phyloP scores from a whole-genome alignment of 1,140 invertebrate genomes.

The Drosophila littoralis region DNA sequence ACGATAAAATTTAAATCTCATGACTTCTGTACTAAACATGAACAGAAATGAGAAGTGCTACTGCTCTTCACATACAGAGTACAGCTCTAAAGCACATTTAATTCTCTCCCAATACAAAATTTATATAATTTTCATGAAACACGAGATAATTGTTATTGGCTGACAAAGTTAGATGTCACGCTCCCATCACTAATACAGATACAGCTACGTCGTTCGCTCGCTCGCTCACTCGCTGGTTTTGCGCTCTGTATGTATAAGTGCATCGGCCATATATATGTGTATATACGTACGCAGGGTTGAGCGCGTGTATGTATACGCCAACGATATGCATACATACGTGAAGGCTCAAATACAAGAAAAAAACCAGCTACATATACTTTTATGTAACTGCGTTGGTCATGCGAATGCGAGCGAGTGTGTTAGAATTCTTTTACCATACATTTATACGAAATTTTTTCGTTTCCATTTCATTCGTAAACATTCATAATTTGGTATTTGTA shows the following conservation, averaged over 20 bases:
- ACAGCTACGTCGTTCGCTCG: slow-evolving; percentile 58
- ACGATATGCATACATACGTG: slow-evolving; percentile 58
- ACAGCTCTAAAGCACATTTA: background rate
- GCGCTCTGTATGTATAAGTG: slow-evolving; percentile 56
- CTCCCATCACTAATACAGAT: slow-evolving; percentile 50
- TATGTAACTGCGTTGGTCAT: slow-evolving; percentile 77
- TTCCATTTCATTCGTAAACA: slow-evolving; percentile 83
- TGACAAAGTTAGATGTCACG: slow-evolving; percentile 28
- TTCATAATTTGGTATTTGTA: slow-evolving; percentile 83
- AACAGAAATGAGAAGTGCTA: background rate
- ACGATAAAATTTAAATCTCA: background rate
- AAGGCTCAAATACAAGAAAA: slow-evolving; percentile 55
- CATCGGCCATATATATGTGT: slow-evolving; percentile 43
- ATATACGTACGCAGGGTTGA: slow-evolving; percentile 38
- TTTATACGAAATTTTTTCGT: slow-evolving; percentile 76
- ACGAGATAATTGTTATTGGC: slow-evolving; percentile 1
- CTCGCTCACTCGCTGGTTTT: slow-evolving; percentile 74
- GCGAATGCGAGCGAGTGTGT: slow-evolving; percentile 75
- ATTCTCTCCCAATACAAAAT: background rate
- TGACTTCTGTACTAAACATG: background rate
- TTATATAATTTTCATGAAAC: background rate
- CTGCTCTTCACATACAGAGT: background rate
- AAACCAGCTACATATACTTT: slow-evolving; percentile 61
- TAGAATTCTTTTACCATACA: slow-evolving; percentile 80
- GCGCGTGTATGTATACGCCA: slow-evolving; percentile 74